These are phyloP conservation scores for Sebastes vulpes DNA, from an alignment of 2,797 vertebrate genomes.

Conservation along the genomic window DNA sequence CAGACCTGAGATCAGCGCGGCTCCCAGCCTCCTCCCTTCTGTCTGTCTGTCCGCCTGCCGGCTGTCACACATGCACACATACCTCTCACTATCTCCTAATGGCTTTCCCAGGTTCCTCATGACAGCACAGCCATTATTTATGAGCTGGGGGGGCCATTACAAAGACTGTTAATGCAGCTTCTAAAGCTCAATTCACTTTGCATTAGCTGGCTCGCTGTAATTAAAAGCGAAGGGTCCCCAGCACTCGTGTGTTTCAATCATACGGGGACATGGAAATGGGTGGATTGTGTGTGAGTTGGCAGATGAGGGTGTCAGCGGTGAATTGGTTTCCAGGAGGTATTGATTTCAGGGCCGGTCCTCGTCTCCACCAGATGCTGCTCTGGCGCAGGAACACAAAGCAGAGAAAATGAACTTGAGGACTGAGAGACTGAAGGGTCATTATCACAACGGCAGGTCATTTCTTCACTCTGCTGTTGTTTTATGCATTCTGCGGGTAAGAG, in stretches of 20 bases:
- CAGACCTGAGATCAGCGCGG: conserved; percentile 34
- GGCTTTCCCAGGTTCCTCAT: conserved; percentile 70
- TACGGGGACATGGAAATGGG: neutral
- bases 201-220: conserved; percentile 64
- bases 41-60: conserved; percentile 33
- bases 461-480: neutral
- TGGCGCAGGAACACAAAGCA: conserved; percentile 15
- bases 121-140: conserved; percentile 77
- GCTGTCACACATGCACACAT: conserved; percentile 41
- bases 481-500: neutral
- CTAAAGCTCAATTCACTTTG: conserved; percentile 50
- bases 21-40: conserved; percentile 46
- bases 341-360: conserved; percentile 47
- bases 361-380: conserved; percentile 18
- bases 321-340: conserved; percentile 56
- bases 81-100: conserved; percentile 71
- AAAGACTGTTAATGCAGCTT: conserved; percentile 59
- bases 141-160: conserved; percentile 54
- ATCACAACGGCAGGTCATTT: neutral
- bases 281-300: conserved; percentile 12
- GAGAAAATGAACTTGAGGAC: conserved; percentile 21
- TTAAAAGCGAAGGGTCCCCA: conserved; percentile 64
- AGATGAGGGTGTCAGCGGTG: conserved; percentile 26
- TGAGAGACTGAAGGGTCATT: conserved; percentile 4
- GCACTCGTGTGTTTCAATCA: conserved; percentile 20